These are phyloP conservation scores for Gymnopithys bicolor DNA, from an alignment of 2,797 vertebrate genomes.

Conservation along the genomic window DNA sequence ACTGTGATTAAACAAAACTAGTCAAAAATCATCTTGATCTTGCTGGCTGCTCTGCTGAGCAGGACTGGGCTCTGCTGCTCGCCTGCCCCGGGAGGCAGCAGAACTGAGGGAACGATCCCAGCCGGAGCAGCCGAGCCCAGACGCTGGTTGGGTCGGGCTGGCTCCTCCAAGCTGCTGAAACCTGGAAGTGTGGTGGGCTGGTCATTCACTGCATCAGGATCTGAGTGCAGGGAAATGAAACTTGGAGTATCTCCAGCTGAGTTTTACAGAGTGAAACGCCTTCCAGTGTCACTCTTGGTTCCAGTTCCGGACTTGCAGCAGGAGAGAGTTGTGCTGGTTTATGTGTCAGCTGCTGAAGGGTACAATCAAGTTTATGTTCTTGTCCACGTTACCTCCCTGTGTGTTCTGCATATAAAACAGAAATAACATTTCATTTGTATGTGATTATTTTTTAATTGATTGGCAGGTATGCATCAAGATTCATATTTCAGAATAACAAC, in stretches of 20 bases:
- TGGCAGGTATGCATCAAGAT: not conserved
- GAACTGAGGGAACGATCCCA: not conserved
- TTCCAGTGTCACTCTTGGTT: not conserved
- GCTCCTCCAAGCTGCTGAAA: not conserved
- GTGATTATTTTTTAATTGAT: not conserved
- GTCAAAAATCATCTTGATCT: not conserved
- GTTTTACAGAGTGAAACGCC: fast-evolving
- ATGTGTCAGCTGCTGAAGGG: not conserved
- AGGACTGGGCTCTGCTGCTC: not conserved
- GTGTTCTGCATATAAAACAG: not conserved
- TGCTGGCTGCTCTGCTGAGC: not conserved
- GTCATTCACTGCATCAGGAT: not conserved
- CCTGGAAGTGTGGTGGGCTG: not conserved
- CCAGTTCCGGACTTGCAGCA: not conserved
- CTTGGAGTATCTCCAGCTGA: not conserved
- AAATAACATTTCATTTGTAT: not conserved
- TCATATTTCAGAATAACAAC: not conserved
- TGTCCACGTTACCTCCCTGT: not conserved
- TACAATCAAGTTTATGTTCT: fast-evolving
- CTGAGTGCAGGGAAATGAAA: not conserved
- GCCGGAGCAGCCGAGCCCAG: fast-evolving
- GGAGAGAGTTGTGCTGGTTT: not conserved
- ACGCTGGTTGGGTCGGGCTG: not conserved
- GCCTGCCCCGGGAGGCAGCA: fast-evolving
- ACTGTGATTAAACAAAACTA: not conserved